phyloP scores from a whole-genome alignment of 2,797 vertebrate species.

The Channa striata region DNA sequence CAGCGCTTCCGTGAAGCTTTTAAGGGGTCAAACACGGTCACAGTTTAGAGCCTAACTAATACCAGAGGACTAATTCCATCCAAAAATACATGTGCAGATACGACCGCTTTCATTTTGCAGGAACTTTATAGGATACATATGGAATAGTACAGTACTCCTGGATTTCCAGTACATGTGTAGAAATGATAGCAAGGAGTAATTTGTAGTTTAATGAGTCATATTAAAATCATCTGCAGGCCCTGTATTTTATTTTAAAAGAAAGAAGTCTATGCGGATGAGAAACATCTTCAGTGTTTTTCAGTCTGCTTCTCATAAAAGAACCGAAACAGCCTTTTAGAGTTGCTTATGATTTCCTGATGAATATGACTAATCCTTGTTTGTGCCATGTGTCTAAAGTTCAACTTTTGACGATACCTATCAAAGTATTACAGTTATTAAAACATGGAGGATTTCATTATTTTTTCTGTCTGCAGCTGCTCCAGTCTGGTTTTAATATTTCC shows the following conservation, averaged over 20 bases:
- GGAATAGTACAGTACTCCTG: neutral
- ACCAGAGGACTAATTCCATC: slow-evolving; percentile 35
- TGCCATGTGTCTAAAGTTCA: slow-evolving; percentile 39
- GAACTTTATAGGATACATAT: slow-evolving; percentile 7
- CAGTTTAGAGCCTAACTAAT: slow-evolving; percentile 48
- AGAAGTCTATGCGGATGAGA: neutral
- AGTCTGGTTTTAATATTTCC: slow-evolving; percentile 37
- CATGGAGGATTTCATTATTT: slow-evolving; percentile 27
- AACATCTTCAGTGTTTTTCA: slow-evolving; percentile 27
- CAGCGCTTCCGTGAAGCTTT: slow-evolving; percentile 45
- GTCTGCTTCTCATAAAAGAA: slow-evolving; percentile 39
- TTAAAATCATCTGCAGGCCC: neutral
- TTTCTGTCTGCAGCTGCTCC: slow-evolving; percentile 8
- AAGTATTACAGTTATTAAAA: slow-evolving; percentile 27
- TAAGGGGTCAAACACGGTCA: slow-evolving; percentile 46
- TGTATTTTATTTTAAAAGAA: slow-evolving; percentile 7
- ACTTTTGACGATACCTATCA: slow-evolving; percentile 44
- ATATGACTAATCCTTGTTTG: slow-evolving; percentile 40
- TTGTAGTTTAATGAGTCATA: neutral
- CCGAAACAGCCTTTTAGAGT: slow-evolving; percentile 14
- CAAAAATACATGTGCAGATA: slow-evolving; percentile 35
- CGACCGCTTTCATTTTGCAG: slow-evolving; percentile 11
- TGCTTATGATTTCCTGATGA: slow-evolving; percentile 38
- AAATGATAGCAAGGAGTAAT: neutral
- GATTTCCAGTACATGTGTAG: neutral